Conservation (phyloP, 2,797 vertebrate species). For the Anguilla obscura region DNA sequence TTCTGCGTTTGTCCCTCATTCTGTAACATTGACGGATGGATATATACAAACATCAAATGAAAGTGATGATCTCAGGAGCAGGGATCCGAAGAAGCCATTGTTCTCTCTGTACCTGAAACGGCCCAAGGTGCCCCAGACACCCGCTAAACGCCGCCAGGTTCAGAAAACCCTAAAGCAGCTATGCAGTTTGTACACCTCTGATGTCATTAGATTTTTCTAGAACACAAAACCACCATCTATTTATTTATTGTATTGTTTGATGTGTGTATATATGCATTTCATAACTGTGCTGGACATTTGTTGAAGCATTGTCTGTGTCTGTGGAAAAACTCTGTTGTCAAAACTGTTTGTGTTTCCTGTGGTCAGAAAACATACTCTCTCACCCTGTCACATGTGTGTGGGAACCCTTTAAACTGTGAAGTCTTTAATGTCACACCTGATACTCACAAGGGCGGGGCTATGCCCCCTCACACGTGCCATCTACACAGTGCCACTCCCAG, state of each 20-base stretch:
- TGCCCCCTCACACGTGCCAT: background rate
- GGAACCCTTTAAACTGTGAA: constrained; percentile 27
- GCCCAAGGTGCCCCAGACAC: background rate
- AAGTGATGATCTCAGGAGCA: constrained; percentile 4
- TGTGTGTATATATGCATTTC: constrained; percentile 30
- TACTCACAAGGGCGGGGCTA: background rate
- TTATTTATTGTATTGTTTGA: constrained; percentile 19
- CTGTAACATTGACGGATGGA: constrained; percentile 65
- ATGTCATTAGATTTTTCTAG: constrained; percentile 19
- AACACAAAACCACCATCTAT: background rate
- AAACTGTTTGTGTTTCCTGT: constrained; percentile 13
- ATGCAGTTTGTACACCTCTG: constrained; percentile 25
- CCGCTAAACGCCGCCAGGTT: background rate
- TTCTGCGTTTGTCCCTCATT: constrained; percentile 70
- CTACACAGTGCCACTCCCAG: background rate
- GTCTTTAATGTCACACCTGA: background rate
- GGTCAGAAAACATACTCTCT: background rate
- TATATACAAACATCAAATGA: constrained; percentile 23
- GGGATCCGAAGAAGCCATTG: constrained; percentile 13
- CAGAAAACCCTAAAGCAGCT: constrained; percentile 9
- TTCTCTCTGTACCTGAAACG: background rate
- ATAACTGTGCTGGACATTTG: constrained; percentile 26
- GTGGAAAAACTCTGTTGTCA: background rate
- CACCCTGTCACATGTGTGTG: constrained; percentile 12
- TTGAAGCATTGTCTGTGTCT: constrained; percentile 18